A percentile compares a stretch with the other conserved stretches of the same genome.
phyloP scores from a whole-genome alignment of 1,140 invertebrate species.

The Drosophila nebulosa region DNA sequence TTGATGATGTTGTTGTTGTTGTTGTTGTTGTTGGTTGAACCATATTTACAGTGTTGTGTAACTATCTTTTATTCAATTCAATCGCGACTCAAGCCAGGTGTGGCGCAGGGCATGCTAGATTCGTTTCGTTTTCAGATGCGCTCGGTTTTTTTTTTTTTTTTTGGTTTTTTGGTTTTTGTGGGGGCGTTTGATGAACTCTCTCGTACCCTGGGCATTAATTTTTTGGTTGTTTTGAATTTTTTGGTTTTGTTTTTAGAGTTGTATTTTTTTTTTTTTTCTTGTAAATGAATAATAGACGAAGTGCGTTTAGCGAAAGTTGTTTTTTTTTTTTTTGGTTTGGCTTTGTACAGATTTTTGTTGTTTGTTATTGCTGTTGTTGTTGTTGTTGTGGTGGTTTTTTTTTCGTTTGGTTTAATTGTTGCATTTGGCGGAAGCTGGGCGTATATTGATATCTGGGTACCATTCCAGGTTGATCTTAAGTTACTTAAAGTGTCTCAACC shows the following conservation, averaged over 20 bases:
- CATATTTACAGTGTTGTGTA: constrained; percentile 68
- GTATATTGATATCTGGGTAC: constrained; percentile 81
- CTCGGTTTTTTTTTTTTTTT: constrained; percentile 33
- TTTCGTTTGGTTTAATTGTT: constrained; percentile 15
- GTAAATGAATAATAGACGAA: constrained; percentile 38
- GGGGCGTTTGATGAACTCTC: constrained; percentile 29
- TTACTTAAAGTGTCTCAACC: constrained; percentile 67
- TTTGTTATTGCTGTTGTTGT: constrained; percentile 24
- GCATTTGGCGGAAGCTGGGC: constrained; percentile 75
- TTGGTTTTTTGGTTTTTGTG: constrained; percentile 9
- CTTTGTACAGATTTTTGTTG: constrained; percentile 40
- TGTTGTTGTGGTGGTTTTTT: constrained; percentile 27
- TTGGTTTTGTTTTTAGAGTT: constrained; percentile 18
- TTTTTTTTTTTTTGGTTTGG: constrained; percentile 28
- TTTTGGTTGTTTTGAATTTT: neutral
- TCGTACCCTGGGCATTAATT: constrained; percentile 38
- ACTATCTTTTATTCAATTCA: constrained; percentile 69
- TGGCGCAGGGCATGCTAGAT: constrained; percentile 74
- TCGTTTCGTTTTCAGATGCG: constrained; percentile 22
- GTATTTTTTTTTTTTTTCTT: constrained; percentile 20
- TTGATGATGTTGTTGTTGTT: constrained; percentile 25
- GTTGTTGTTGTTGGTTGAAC: constrained; percentile 28
- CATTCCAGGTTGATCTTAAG: constrained; percentile 72
- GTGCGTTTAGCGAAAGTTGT: constrained; percentile 38
- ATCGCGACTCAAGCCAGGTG: constrained; percentile 79